Conservation (phyloP, 2,113 vertebrate species). For the Proteles cristata region DNA sequence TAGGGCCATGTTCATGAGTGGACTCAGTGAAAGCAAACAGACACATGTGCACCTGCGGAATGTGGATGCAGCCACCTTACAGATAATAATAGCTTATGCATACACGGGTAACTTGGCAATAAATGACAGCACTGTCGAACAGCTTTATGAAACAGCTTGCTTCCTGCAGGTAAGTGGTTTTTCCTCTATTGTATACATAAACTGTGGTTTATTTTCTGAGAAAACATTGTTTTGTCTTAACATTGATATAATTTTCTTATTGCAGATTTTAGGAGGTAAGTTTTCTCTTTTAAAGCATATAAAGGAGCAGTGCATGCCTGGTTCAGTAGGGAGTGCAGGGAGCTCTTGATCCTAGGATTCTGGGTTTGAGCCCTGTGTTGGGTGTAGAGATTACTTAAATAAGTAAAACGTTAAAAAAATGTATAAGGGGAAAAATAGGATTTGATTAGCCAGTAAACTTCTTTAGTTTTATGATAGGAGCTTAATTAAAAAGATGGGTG, state of each 20-base stretch:
- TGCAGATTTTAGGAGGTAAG: neutral
- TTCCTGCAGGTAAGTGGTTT: conserved; percentile 93
- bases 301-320: neutral
- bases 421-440: neutral
- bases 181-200: neutral
- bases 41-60: conserved; percentile 96
- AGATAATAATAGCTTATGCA: conserved; percentile 97
- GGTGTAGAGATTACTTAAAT: neutral
- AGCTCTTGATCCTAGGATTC: neutral
- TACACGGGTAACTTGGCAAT: conserved; percentile 98
- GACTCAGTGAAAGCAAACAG: conserved; percentile 98
- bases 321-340: neutral
- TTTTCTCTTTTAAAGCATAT: neutral
- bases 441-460: conserved; percentile 7
- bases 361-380: neutral
- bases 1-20: conserved; percentile 99
- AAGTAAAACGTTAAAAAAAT: neutral
- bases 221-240: neutral
- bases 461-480: neutral
- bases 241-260: neutral
- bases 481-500: neutral
- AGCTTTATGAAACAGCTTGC: conserved; percentile 98
- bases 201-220: neutral
- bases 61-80: conserved; percentile 95
- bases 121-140: conserved; percentile 96